A percentile compares a stretch with the other conserved stretches of the same genome.
Conservation (phyloP, 2,888 invertebrate genomes). For the Maniola hyperantus region DNA sequence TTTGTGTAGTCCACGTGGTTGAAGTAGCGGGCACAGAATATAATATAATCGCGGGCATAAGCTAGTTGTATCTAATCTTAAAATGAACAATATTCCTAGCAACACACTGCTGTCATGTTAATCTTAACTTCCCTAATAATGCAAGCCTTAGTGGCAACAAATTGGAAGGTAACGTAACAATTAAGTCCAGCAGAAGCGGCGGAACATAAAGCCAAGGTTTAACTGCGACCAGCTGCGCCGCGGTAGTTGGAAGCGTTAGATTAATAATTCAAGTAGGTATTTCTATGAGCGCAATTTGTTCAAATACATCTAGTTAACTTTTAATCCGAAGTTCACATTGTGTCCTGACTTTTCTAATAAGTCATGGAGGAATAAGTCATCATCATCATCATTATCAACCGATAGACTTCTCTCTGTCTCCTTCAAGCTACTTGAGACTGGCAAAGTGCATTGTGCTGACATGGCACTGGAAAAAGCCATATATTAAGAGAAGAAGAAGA, state of each 20-base stretch:
- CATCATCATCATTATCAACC: too few species aligned
- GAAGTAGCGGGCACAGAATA: too few species aligned
- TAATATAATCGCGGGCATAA: too few species aligned
- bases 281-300: conserved; percentile 37
- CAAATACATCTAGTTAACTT: conserved; percentile 22
- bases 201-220: conserved; percentile 64
- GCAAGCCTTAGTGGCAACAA: conserved; percentile 48
- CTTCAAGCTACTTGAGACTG: too few species aligned
- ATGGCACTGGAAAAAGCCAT: too few species aligned
- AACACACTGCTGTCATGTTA: conserved; percentile 11
- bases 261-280: conserved; percentile 56
- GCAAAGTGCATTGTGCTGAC: too few species aligned
- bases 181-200: conserved; percentile 53
- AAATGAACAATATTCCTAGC: background rate
- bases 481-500: too few species aligned
- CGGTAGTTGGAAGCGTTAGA: conserved; percentile 57
- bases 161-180: conserved; percentile 59
- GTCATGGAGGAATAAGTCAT: too few species aligned
- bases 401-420: too few species aligned
- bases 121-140: conserved; percentile 17
- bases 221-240: conserved; percentile 66
- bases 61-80: background rate
- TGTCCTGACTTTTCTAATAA: background rate
- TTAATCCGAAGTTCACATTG: background rate
- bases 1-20: too few species aligned